A percentile compares a stretch with the other conserved stretches of the same genome.
These are phyloP conservation scores for Tadarida brasiliensis DNA, from an alignment of 2,797 vertebrate species.

Conservation along the genomic window DNA sequence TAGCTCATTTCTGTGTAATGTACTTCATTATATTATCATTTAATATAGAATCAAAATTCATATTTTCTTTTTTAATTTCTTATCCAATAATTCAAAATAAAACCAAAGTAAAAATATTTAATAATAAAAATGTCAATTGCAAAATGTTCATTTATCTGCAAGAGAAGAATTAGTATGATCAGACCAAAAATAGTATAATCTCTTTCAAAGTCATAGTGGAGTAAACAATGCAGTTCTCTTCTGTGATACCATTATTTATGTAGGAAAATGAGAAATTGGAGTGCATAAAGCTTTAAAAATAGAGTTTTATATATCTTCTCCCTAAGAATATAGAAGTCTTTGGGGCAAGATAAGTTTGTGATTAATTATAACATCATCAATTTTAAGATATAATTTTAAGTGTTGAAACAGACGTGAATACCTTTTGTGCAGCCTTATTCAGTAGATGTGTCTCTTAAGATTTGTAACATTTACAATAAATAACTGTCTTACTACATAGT, in stretches of 20 bases:
- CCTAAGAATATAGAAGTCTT: not conserved
- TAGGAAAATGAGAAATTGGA: constrained; percentile 42
- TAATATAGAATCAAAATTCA: constrained; percentile 6
- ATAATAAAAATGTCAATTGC: not conserved
- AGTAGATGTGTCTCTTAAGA: constrained; percentile 7
- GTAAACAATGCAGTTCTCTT: not conserved
- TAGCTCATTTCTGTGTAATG: constrained; percentile 20
- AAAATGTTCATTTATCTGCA: not conserved
- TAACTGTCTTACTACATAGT: not conserved
- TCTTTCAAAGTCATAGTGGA: not conserved
- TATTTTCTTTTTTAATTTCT: not conserved
- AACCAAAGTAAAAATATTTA: not conserved
- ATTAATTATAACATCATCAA: constrained; percentile 26
- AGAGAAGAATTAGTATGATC: not conserved
- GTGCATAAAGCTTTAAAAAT: not conserved
- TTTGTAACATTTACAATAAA: constrained; percentile 60
- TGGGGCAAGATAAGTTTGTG: not conserved
- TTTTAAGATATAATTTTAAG: constrained; percentile 22
- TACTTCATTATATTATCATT: not conserved
- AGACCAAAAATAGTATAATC: constrained; percentile 7
- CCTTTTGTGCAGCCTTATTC: not conserved
- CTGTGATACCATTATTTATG: not conserved
- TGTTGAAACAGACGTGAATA: not conserved
- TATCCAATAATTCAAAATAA: not conserved
- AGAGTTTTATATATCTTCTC: not conserved